Percentiles rank a stretch among this genome's conserved stretches.
Evolutionary conservation across 2,888 invertebrate species (phyloP).

Genomic region (Catocala sponsa): DNA sequence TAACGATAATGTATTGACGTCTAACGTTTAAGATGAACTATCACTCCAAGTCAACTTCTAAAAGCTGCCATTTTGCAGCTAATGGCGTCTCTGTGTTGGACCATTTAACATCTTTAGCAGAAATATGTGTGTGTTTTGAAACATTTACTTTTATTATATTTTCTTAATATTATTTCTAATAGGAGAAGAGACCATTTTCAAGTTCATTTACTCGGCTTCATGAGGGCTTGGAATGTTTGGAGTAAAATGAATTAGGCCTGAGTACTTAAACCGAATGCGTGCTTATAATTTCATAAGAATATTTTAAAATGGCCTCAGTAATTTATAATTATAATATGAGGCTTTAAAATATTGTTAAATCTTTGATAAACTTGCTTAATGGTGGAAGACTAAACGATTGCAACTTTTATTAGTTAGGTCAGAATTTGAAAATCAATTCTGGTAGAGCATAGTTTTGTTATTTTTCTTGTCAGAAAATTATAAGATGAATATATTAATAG

Average conservation of each 20-base stretch:
- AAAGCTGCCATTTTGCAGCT: slow-evolving; percentile 36
- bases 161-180: slow-evolving; percentile 29
- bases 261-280: slow-evolving; percentile 20
- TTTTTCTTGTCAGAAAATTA: no score
- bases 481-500: no score
- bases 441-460: no score
- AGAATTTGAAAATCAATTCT: no score
- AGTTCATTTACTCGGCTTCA: slow-evolving; percentile 27
- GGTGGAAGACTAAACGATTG: no score
- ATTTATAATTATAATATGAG: no score
- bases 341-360: no score
- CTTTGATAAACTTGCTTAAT: no score
- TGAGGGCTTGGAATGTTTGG: slow-evolving; percentile 14
- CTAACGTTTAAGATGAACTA: slow-evolving; percentile 36
- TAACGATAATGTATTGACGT: slow-evolving; percentile 35
- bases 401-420: no score
- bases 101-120: slow-evolving; percentile 41
- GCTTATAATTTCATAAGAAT: slow-evolving; percentile 12
- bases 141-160: slow-evolving; percentile 26
- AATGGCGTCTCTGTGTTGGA: slow-evolving; percentile 36
- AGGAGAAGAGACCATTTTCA: slow-evolving; percentile 11
- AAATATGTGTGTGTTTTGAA: slow-evolving; percentile 31
- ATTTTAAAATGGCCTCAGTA: slow-evolving; percentile 4
- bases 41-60: slow-evolving; percentile 25
- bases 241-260: slow-evolving; percentile 27